These are phyloP conservation scores for Limnephilus marmoratus DNA, from an alignment of 2,888 invertebrate species.

Conservation along the genomic window DNA sequence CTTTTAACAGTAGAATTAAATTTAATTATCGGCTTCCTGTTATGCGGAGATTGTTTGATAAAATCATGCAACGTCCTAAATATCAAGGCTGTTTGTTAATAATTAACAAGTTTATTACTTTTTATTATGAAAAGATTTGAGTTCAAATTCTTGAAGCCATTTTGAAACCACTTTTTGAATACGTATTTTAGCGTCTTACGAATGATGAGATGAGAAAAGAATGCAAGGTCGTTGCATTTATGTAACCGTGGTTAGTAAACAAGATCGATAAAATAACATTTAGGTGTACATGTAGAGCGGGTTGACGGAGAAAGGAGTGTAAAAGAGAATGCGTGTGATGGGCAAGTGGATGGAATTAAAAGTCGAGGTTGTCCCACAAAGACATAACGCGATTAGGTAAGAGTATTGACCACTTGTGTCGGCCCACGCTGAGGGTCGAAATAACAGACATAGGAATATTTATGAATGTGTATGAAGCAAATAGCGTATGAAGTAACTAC, in stretches of 20 bases:
- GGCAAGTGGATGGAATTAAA: too few species aligned
- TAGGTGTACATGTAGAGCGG: not conserved
- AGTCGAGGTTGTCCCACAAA: not conserved
- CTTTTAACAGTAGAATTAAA: not conserved
- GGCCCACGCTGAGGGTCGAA: too few species aligned
- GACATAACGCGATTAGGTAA: too few species aligned
- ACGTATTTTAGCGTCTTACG: not conserved
- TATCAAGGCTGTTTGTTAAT: not conserved
- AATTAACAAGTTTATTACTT: not conserved
- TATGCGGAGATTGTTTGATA: not conserved
- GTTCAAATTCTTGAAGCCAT: not conserved
- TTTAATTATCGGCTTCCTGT: not conserved
- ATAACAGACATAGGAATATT: not conserved
- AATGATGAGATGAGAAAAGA: not conserved
- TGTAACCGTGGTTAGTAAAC: not conserved
- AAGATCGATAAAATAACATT: not conserved
- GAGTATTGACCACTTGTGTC: not conserved
- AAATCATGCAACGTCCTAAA: not conserved
- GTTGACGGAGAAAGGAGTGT: not conserved
- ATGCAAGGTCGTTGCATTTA: not conserved
- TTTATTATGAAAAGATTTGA: not conserved
- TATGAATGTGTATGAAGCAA: not conserved
- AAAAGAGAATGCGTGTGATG: too few species aligned
- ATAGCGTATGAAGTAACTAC: not conserved
- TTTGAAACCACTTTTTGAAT: not conserved